Evolutionary conservation across 2,888 invertebrate genomes (phyloP).

Genomic region (Empis stercorea): DNA sequence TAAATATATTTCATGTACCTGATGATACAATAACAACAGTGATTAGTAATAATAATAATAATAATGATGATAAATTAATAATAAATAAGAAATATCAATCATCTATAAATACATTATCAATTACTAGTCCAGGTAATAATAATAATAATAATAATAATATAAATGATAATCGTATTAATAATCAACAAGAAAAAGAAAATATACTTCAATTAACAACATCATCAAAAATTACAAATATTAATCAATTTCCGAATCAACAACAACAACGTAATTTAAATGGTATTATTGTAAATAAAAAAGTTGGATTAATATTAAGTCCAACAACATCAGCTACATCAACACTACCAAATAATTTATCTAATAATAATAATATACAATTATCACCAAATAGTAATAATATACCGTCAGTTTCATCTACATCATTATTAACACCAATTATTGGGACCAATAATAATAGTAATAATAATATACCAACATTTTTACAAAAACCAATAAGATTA

Average conservation of each 20-base stretch:
- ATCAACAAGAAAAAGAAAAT: background rate
- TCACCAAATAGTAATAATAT: too few species aligned
- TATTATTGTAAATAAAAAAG: too few species aligned
- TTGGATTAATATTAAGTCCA: conserved; percentile 2
- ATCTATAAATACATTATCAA: too few species aligned
- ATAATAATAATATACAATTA: too few species aligned
- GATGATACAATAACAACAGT: conserved; percentile 18
- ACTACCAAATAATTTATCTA: conserved; percentile 1
- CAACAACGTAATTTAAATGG: too few species aligned
- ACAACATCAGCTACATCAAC: conserved; percentile 5
- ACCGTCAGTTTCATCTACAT: too few species aligned
- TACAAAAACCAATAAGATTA: conserved; percentile 12
- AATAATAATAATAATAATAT: background rate
- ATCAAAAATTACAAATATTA: too few species aligned
- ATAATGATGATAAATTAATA: background rate
- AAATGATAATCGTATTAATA: background rate
- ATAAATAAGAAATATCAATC: background rate
- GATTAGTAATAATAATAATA: background rate
- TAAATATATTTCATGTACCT: conserved; percentile 42
- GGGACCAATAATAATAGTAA: background rate
- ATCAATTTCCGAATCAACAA: too few species aligned
- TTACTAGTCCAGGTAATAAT: background rate
- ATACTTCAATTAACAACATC: background rate
- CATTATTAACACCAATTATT: too few species aligned
- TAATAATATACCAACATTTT: conserved; percentile 5